Conservation (phyloP, 2,113 vertebrate species). For the Hippotragus niger region DNA sequence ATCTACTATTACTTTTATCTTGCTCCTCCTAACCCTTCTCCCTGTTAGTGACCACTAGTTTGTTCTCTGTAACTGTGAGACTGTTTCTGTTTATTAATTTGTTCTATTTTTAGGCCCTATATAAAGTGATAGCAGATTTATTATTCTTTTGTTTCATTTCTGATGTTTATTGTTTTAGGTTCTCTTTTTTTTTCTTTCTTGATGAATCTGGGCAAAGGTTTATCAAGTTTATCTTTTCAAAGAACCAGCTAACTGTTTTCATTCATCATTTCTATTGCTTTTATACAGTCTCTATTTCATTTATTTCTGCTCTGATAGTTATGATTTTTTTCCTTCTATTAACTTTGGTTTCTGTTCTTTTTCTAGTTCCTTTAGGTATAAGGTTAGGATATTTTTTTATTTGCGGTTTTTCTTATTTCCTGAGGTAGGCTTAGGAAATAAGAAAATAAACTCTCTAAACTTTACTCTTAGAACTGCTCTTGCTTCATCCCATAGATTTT, state of each 20-base stretch:
- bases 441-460: not conserved
- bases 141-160: not conserved
- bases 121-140: not conserved
- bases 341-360: not conserved
- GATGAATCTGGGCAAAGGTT: not conserved
- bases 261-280: not conserved
- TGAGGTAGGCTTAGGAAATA: not conserved
- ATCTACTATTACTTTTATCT: not conserved
- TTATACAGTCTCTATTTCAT: not conserved
- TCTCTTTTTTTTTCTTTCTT: not conserved
- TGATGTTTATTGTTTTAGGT: not conserved
- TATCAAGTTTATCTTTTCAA: not conserved
- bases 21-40: not conserved
- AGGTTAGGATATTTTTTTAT: not conserved
- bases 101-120: not conserved
- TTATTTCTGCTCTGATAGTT: not conserved
- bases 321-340: not conserved
- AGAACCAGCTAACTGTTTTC: not conserved
- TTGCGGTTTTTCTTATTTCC: not conserved
- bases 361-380: not conserved
- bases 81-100: not conserved
- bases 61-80: not conserved
- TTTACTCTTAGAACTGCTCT: not conserved
- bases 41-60: not conserved
- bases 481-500: not conserved